These are phyloP conservation scores for Temnothorax unifasciatus DNA, from an alignment of 2,888 invertebrate species.

Conservation along the genomic window DNA sequence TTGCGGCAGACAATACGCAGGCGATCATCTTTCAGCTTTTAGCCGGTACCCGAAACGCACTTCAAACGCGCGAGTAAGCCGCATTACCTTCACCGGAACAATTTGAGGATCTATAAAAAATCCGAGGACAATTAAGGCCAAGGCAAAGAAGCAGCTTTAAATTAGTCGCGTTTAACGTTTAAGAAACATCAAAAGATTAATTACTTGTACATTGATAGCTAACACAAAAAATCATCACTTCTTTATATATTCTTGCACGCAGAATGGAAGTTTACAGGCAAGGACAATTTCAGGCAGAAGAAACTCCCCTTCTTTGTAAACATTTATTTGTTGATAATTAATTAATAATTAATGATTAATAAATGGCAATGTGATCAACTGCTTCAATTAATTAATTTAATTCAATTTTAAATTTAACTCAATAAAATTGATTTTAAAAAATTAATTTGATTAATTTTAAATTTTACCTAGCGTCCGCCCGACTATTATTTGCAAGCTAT, in stretches of 20 bases:
- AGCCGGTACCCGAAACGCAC: neutral
- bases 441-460: no score
- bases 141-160: no score
- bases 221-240: neutral
- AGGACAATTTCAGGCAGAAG: neutral
- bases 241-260: neutral
- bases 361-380: neutral
- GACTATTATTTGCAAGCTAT: no score
- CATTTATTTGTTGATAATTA: neutral
- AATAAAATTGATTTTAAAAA: no score
- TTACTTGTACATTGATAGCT: neutral
- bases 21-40: conserved; percentile 29
- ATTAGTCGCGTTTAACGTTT: neutral
- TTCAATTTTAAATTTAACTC: no score
- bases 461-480: no score
- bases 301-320: neutral
- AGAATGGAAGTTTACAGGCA: neutral
- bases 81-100: neutral
- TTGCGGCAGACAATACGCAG: neutral
- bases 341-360: neutral
- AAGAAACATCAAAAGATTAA: neutral
- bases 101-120: neutral
- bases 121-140: neutral
- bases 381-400: neutral
- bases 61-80: neutral